Evolutionary conservation across 2,888 invertebrate species (phyloP), one percentile per base, ranked within the genome.

Genomic region (Ichneumon xanthorius): DNA sequence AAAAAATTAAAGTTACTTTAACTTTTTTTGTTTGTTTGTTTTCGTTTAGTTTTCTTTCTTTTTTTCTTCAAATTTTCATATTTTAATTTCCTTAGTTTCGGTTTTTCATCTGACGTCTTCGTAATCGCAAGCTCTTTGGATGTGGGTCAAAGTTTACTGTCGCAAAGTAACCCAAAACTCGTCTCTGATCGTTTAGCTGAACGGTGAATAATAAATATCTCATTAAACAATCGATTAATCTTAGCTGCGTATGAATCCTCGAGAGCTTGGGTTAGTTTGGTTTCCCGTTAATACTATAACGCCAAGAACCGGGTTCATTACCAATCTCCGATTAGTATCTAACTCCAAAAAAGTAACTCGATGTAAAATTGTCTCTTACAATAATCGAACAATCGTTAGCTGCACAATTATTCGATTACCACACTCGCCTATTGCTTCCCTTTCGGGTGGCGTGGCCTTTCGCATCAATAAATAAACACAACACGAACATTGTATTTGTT

Each of bases 401-500:
- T 53, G n/a, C 19, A 53, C 53, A 53, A 53, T n/a, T n/a, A 19
- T 19, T 9, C 53, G 53, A 53, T 53, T n/a, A 0, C 19, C 19
- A 53, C 53, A 53, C 53, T n/a, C 6, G 19, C 53, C 19, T 53
- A 53, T 61, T n/a, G 22, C 40, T 61, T 26, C 73, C 26, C 19
- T 19, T 30, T 14, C 11, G 40, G 61, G 26, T 26, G 6, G 19
- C 58, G 22, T 45, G 45, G 14, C 58, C 58, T 26, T 45, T 58
- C 40, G 45, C 58, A n/a, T 72, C 55, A 61, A 73, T 73, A 58
- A 73, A 58, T 73, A 58, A 77, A 77, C 40, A 72, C 22, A 77
- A 67, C 30, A 72, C 65, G 37, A 53, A 72, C 55, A 55, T 89
- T 89, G 88, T 86, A 88, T 45, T 45, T 16, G 45, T 45, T 45